Evolutionary conservation across 2,113 vertebrate species (phyloP).

Genomic region (Athene cunicularia): DNA sequence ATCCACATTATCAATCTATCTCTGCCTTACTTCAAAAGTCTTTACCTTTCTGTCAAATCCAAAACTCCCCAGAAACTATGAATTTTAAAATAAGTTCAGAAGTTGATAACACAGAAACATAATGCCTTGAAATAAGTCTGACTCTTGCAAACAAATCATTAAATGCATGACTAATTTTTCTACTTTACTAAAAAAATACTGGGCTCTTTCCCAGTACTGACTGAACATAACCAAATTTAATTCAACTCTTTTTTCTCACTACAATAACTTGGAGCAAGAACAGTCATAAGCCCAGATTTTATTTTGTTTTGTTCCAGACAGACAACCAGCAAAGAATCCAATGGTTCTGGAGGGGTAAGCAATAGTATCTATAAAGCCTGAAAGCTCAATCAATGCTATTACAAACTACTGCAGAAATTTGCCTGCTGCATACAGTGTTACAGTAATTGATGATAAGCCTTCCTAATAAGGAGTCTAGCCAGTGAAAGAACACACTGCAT

Average conservation of each 20-base stretch:
- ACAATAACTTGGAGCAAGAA: constrained; percentile 52
- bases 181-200: constrained; percentile 42
- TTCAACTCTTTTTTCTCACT: not conserved
- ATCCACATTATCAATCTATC: not conserved
- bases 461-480: constrained; percentile 39
- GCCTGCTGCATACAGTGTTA: not conserved
- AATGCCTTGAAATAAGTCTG: not conserved
- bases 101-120: constrained; percentile 1
- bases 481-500: not conserved
- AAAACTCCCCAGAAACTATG: not conserved
- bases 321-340: not conserved
- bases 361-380: not conserved
- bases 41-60: not conserved
- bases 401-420: not conserved
- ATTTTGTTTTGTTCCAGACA: constrained; percentile 10
- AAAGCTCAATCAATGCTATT: constrained; percentile 17
- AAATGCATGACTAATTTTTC: constrained; percentile 39
- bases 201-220: constrained; percentile 35
- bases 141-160: constrained; percentile 32
- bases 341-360: not conserved
- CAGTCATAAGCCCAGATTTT: not conserved
- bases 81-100: constrained; percentile 3
- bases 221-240: constrained; percentile 32
- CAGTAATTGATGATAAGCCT: not conserved
- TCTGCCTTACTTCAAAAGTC: not conserved